Base-by-base conservation (phyloP, 2,888 invertebrate species). In the Aporophyla lueneburgensis region DNA sequence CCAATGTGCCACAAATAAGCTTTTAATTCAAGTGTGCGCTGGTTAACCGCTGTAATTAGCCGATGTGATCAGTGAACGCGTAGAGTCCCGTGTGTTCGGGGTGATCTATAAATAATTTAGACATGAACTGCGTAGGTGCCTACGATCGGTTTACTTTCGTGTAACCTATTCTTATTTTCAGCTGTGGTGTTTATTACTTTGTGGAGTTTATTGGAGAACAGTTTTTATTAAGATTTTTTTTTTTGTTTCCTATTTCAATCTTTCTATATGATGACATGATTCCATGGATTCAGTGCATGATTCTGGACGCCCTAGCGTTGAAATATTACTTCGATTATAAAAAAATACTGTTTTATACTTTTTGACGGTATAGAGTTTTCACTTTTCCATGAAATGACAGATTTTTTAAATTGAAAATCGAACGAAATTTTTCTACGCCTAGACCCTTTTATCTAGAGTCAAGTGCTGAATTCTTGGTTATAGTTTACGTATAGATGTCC, bases 31-130 rank as follows among this genome's bases (percentile, higher is more conserved):
- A 70, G 74, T 75, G 49, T 58, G 77, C 43, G 27, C 49, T 19
- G 79, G 82, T 75, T 79, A 67, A 75, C 83, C 82, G 40, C 70
- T 27, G 70, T 75, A 75, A 83, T 82, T 63, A 75, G 71, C 56
- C 12, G 56, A 14, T 71, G 65, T 56, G 61, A 61, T 69, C 24
- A 58, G 58, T 61, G 62, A 71, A 74, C 68, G 27, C 21, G 65
- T 43, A 27, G 43, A 72, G 63, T 51, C 59, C 46, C 49, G 53
- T 58, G 63, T 68, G n/a, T 72, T 24, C 16, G 46, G 24, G 40
- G 4, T 6, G 46, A 58, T 67, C 61, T 70, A 58, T 46, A 61
- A 66, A 66, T 80, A 70, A 65, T 78, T 71, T 74, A n/a, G 14
- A 61, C 27, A 6, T 33, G 21, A 51, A 2, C 21, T 51, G 21